Evolutionary conservation across 1,140 invertebrate species (phyloP).

Genomic region (Maconellicoccus hirsutus): DNA sequence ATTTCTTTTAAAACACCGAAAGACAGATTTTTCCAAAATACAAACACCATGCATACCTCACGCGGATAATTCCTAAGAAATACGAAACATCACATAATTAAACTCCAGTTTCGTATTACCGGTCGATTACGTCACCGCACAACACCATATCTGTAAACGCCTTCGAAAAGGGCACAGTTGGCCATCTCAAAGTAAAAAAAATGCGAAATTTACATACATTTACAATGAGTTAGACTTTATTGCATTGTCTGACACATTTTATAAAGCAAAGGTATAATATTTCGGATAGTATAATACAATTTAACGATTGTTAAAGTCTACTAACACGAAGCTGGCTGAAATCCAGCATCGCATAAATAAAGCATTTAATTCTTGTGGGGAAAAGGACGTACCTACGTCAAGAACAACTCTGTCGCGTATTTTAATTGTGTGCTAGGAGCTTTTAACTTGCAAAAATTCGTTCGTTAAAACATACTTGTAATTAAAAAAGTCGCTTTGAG

Average conservation of each 20-base stretch:
- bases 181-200: background rate
- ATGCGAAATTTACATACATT: background rate
- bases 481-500: no score
- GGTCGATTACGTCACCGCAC: no score
- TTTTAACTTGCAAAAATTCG: background rate
- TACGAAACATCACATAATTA: no score
- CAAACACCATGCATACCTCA: no score
- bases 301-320: constrained; percentile 9
- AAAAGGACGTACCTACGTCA: background rate
- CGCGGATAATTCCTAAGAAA: no score
- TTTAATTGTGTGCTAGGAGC: background rate
- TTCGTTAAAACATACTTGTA: no score
- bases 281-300: background rate
- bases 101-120: no score
- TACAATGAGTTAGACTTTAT: background rate
- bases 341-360: constrained; percentile 4
- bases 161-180: background rate
- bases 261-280: constrained; percentile 5
- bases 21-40: no score
- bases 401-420: constrained; percentile 7
- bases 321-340: constrained; percentile 2
- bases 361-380: background rate
- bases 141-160: no score
- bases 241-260: background rate
- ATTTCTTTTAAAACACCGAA: no score